These are phyloP conservation scores for Acrocyrtus sp. DNA, from an alignment of 2,888 invertebrate species.

Conservation along the genomic window DNA sequence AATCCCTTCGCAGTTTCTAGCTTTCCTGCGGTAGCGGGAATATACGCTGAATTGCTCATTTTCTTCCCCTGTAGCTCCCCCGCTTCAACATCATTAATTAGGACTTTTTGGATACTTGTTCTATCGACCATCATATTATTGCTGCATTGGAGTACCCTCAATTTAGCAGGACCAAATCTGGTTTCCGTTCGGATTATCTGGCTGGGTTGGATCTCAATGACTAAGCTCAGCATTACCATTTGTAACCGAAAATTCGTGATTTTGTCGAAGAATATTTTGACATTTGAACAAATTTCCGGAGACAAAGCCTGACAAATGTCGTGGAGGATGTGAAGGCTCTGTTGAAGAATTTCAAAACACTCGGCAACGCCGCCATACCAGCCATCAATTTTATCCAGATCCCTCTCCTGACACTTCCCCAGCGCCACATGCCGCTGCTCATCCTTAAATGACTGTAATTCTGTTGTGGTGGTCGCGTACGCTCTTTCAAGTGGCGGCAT, in stretches of 20 bases:
- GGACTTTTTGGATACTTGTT: not conserved
- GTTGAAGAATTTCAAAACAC: not conserved
- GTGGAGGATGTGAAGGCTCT: not conserved
- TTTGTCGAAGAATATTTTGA: not conserved
- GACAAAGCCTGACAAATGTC: not conserved
- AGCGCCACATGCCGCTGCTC: slow-evolving; percentile 18
- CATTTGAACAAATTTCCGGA: not conserved
- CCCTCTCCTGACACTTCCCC: slow-evolving; percentile 6
- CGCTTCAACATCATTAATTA: slow-evolving; percentile 16
- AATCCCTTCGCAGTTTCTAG: slow-evolving; percentile 13
- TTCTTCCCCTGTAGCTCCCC: no score
- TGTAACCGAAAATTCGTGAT: not conserved
- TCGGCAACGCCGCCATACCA: slow-evolving; percentile 15
- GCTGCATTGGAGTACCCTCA: not conserved
- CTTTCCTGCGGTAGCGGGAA: slow-evolving; percentile 2
- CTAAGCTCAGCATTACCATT: slow-evolving; percentile 3
- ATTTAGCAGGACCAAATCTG: slow-evolving; percentile 10
- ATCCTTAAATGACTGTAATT: slow-evolving; percentile 12
- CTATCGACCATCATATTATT: slow-evolving; percentile 4
- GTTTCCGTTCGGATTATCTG: slow-evolving; percentile 21
- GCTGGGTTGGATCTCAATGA: slow-evolving; percentile 26
- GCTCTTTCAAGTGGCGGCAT: not conserved
- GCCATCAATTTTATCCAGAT: slow-evolving; percentile 6
- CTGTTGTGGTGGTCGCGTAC: not conserved
- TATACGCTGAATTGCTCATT: not conserved